Evolutionary conservation across 2,888 invertebrate species (phyloP), one percentile per base, ranked within the genome.

Genomic region (Heliconius aoede): DNA sequence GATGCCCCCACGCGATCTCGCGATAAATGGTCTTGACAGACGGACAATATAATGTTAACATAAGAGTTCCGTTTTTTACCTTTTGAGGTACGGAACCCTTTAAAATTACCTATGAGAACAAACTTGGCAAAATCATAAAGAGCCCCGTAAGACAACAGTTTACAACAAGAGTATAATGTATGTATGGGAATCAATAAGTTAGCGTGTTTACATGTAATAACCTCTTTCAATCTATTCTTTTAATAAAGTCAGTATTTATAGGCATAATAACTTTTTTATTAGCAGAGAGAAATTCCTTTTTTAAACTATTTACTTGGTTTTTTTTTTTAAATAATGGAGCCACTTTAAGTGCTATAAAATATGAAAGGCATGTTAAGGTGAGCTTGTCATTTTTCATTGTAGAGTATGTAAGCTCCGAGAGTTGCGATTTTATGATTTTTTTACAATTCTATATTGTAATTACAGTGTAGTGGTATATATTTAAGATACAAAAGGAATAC

Each of bases 101-200:
- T 32, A 36, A 72, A 71, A 58, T 13, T 55, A 72, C 30, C 58
- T 30, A 58, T 76, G 58, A 58, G 64, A 72, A 72, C 26, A 55
- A 40, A n/a, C 26, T 8, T n/a, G n/a, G 21, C 15, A 40, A 32
- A 3, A 18, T 28, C 40, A 40, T 24, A 64, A 74, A 68, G 51
- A 71, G 62, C 55, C 26, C 46, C 62, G 64, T 58, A 32, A 55
- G 2, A 61, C 18, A 60, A 61, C 64, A 40, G 36, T 67, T 65
- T 76, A 60, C 73, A 64, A 28, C 24, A 51, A 64, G 72, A 61
- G 61, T 18, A 72, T 68, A 72, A 68, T 68, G 64, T 68, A 72
- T 36, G 78, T 61, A 32, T 76, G 76, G 74, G 78, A 78, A 76
- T 76, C 76, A 71, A 76, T 78, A 78, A 72, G 74, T 18, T 65